phyloP scores from a whole-genome alignment of 2,113 vertebrate genomes.

The Pseudorectes ferrugineus region DNA sequence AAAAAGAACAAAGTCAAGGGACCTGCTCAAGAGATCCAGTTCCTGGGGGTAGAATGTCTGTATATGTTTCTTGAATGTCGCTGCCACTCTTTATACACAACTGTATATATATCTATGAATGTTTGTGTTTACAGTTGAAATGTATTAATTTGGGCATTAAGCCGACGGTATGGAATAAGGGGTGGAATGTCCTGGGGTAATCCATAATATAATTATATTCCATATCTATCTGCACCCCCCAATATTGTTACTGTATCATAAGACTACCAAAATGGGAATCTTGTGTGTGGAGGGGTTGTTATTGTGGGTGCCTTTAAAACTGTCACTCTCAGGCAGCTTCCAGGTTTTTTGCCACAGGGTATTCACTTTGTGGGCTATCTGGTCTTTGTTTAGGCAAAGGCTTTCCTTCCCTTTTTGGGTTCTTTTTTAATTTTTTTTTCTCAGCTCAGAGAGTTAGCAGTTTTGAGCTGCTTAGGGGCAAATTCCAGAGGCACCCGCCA shows the following conservation, averaged over 20 bases:
- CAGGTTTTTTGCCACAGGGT: not conserved
- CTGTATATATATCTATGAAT: too few species aligned
- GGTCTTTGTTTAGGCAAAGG: not conserved
- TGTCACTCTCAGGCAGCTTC: not conserved
- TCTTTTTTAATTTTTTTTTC: not conserved
- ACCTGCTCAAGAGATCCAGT: too few species aligned
- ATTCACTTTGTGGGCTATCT: not conserved
- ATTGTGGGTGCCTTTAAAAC: not conserved
- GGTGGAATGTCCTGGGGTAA: not conserved
- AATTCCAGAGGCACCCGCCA: not conserved
- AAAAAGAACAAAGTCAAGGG: too few species aligned
- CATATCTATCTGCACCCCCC: fast-evolving
- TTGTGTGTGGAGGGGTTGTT: not conserved
- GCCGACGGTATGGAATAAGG: not conserved
- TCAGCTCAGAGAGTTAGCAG: not conserved
- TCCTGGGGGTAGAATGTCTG: too few species aligned
- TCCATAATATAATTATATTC: not conserved
- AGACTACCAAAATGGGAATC: not conserved
- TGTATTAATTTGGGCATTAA: not conserved
- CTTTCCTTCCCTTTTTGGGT: not conserved
- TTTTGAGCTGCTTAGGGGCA: not conserved
- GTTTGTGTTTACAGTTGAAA: not conserved
- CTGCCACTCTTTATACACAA: too few species aligned
- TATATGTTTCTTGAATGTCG: too few species aligned
- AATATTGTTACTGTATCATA: too few species aligned